A percentile compares a stretch with the other conserved stretches of the same genome.
Conservation (phyloP, 2,113 vertebrate species). For the Paramormyrops kingsleyae region DNA sequence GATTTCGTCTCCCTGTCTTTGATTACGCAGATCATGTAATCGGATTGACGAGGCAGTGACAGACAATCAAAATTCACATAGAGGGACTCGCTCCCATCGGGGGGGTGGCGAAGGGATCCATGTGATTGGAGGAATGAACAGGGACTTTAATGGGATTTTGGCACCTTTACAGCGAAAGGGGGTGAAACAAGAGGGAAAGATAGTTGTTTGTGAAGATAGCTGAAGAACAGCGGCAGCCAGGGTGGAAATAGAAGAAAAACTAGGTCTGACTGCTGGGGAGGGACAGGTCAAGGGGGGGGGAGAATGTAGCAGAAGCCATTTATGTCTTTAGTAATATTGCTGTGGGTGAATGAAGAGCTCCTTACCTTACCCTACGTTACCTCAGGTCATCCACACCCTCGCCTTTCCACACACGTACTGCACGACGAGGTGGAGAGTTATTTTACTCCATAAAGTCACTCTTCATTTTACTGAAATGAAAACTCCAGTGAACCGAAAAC, state of each 20-base stretch:
- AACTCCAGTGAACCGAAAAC: background rate
- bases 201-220: background rate
- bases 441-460: background rate
- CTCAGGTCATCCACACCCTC: background rate
- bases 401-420: background rate
- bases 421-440: background rate
- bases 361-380: background rate
- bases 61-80: background rate
- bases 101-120: background rate
- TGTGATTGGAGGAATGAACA: background rate
- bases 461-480: background rate
- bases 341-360: background rate
- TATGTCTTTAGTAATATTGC: background rate
- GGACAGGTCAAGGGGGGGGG: background rate
- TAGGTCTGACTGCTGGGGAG: background rate
- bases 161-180: background rate
- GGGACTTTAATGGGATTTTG: background rate
- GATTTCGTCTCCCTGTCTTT: background rate
- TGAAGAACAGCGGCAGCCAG: background rate
- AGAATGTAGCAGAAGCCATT: background rate
- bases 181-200: background rate
- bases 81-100: background rate
- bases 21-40: background rate
- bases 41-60: background rate
- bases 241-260: background rate